phyloP scores from a whole-genome alignment of 2,797 vertebrate species.

The Spheniscus humboldti region DNA sequence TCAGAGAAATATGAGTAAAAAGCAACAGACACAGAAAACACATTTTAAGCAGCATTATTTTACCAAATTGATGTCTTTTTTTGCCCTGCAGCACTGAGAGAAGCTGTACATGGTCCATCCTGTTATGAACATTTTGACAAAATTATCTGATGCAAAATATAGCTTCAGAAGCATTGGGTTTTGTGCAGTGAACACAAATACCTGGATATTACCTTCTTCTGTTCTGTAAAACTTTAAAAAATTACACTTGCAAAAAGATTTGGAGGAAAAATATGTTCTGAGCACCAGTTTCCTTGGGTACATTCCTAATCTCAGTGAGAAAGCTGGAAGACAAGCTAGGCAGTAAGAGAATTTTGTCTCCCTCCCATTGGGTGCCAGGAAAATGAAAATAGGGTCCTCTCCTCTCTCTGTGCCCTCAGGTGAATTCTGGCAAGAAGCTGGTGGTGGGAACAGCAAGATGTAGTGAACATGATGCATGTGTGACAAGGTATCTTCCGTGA shows the following conservation, averaged over 20 bases:
- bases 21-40: background rate
- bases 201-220: constrained; percentile 44
- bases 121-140: constrained; percentile 50
- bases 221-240: constrained; percentile 44
- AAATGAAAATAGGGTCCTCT: background rate
- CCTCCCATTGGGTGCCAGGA: background rate
- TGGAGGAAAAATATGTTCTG: background rate
- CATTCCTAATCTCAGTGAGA: background rate
- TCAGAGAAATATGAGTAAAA: background rate
- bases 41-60: constrained; percentile 18
- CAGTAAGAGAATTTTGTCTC: background rate
- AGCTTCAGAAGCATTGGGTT: background rate
- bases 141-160: constrained; percentile 51
- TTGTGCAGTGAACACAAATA: constrained; percentile 3
- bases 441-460: background rate
- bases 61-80: background rate
- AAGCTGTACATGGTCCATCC: background rate
- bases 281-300: background rate
- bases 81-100: background rate
- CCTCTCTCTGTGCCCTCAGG: background rate
- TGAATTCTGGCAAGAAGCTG: background rate
- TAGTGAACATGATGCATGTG: background rate
- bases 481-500: background rate
- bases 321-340: background rate
- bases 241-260: background rate